Base-by-base conservation (phyloP, 30 jellyfish, hydroid and myxozoan genomes). In the Hydractinia echinata region DNA sequence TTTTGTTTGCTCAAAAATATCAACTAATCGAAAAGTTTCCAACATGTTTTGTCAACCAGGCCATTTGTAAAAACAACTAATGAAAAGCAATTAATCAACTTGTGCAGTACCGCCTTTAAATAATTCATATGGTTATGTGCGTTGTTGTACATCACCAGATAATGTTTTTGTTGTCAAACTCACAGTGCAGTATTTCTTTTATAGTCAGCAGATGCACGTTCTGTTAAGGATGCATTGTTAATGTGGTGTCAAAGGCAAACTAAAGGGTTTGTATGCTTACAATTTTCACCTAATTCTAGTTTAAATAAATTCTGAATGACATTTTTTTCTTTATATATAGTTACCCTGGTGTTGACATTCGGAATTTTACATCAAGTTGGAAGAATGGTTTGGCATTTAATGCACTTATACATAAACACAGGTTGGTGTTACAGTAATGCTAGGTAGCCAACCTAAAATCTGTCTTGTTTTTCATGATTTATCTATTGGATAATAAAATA, bases 191-290 rank as follows among this genome's bases (percentile, higher is more conserved):
- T 30, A 30, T 30, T 30, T 30, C 44, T 30, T 30, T 30, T 30
- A 2, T 52, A 71, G 84, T 84, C 97, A 56, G 54, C 69, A 48
- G 95, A 84, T 72, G 90, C 91, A 13, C 73, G 72, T 58, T 89
- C 97, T 19, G 95, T 91, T 1, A 89, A 89, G 61, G 97, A 89
- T 39, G 95, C 97, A 49, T 78, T 89, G 68, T 81, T 89, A 15
- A 77, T 89, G 0, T 89, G 97, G 97, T 89, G 97, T 55, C 95
- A 89, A 72, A 66, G 92, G 51, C 84, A 89, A 56, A 89, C 97
- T 4, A 84, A 84, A 79, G 97, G 97, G 97, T 89, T 66, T 7
- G 79, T 49, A 7, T 18, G n/a, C 51, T 71, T 20, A 0, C 13
- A 30, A 19, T 71, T 30, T 70, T 70, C 6, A 18, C 58, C 69